Evolutionary conservation across 1,140 invertebrate species (phyloP), one percentile per base, ranked within the genome.

Genomic region (Leguminivora glycinivorella): DNA sequence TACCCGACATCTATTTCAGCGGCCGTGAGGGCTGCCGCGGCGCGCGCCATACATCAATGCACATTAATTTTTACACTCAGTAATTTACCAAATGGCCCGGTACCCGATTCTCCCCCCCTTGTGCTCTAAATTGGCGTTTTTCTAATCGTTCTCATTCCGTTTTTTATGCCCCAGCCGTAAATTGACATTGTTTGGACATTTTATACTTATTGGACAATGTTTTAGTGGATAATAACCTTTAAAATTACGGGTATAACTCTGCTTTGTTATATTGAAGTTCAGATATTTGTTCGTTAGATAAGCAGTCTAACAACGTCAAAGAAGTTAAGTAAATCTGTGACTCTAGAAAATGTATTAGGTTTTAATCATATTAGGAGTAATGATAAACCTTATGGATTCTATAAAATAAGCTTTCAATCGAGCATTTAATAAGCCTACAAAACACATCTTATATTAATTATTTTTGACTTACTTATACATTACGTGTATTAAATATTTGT

Each of bases 151-250:
- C 73, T 71, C 75, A 79, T 76, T 79, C 71, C 69, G 72, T 22
- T 79, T 79, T 79, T 79, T 76, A 67, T 56, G 71, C 67, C 29
- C n/a, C 34, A 12, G 38, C 71, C 14, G 60, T 72, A 60, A 47
- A 72, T 75, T 40, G 66, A 72, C 70, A 70, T 76, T 56, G 26
- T 60, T 70, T 66, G 68, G 66, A 72, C 67, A 70, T 74, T 78
- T 78, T 78, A 76, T 76, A 70, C 71, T 78, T 76, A 74, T 76
- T 78, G 77, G 74, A 72, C 72, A 71, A 70, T 71, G 69, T 72
- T 77, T 74, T 76, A 72, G 71, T 74, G 70, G 69, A 58, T 70
- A 72, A 74, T 74, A 77, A 70, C 58, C 25, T 63, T 70, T 40
- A 25, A 7, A 70, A 63, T 43, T 22, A 52, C 7, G 6, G 17